Conservation (phyloP, 2,797 vertebrate genomes). For the Squalus acanthias region DNA sequence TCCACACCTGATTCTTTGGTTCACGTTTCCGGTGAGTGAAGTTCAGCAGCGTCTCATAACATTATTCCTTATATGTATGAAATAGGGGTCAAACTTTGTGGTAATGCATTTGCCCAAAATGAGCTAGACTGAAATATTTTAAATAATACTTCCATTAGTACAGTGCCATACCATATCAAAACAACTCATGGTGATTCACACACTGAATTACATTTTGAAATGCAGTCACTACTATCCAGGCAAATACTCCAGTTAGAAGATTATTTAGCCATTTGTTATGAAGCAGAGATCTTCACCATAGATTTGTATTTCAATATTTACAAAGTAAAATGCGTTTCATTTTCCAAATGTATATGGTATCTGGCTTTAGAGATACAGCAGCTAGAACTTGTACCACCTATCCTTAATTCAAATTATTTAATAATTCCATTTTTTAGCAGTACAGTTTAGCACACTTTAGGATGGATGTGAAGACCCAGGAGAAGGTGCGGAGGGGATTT, state of each 20-base stretch:
- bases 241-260: neutral
- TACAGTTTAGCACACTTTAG: no score
- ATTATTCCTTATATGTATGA: neutral
- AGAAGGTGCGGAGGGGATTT: no score
- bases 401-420: neutral
- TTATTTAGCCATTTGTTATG: neutral
- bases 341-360: neutral
- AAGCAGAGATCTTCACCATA: neutral
- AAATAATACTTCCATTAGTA: neutral
- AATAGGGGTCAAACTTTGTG: neutral
- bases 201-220: neutral
- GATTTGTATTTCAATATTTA: neutral
- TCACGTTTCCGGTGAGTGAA: neutral
- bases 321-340: neutral
- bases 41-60: neutral
- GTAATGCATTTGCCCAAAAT: neutral
- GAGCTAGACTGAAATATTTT: neutral
- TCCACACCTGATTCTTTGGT: neutral
- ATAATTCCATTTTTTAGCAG: no score
- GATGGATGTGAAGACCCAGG: neutral
- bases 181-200: neutral
- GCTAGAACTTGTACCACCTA: neutral
- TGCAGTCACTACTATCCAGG: neutral
- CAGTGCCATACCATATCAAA: neutral
- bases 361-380: neutral